phyloP scores from a whole-genome alignment of 1,140 invertebrate species.

The Drepana arcuata region DNA sequence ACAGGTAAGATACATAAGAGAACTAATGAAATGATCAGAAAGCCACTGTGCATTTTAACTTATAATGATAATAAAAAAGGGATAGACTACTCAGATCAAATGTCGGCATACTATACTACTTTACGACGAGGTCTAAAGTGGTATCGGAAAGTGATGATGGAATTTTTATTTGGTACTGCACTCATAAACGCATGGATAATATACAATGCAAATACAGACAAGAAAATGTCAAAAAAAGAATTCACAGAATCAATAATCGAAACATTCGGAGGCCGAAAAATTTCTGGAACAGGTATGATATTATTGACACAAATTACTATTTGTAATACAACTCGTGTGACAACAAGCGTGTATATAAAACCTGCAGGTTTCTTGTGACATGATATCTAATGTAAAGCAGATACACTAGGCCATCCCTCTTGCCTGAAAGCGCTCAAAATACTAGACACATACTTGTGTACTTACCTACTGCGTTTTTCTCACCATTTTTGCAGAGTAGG shows the following conservation, averaged over 20 bases:
- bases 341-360: conserved; percentile 5
- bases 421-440: conserved; percentile 1
- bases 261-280: conserved; percentile 8
- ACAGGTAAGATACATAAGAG: conserved; percentile 6
- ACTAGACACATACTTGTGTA: conserved; percentile 5
- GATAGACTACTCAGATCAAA: conserved; percentile 17
- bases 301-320: conserved; percentile 1
- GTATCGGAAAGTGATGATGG: conserved; percentile 14
- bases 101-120: conserved; percentile 16
- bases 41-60: conserved; percentile 9
- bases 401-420: too few species aligned
- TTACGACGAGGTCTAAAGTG: conserved; percentile 14
- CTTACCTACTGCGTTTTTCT: conserved; percentile 4
- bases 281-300: conserved; percentile 5
- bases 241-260: conserved; percentile 12
- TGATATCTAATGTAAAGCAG: conserved; percentile 5
- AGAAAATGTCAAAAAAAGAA: conserved; percentile 15
- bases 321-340: conserved; percentile 5
- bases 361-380: conserved; percentile 4
- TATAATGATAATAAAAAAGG: conserved; percentile 18
- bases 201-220: conserved; percentile 11
- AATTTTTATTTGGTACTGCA: conserved; percentile 13
- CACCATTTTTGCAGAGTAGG: conserved; percentile 4
- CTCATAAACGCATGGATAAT: conserved; percentile 13
- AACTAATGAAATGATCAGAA: conserved; percentile 8